Evolutionary conservation across 2,113 vertebrate genomes (phyloP), one percentile per base, ranked within the genome.

Genomic region (Oryzias celebensis): DNA sequence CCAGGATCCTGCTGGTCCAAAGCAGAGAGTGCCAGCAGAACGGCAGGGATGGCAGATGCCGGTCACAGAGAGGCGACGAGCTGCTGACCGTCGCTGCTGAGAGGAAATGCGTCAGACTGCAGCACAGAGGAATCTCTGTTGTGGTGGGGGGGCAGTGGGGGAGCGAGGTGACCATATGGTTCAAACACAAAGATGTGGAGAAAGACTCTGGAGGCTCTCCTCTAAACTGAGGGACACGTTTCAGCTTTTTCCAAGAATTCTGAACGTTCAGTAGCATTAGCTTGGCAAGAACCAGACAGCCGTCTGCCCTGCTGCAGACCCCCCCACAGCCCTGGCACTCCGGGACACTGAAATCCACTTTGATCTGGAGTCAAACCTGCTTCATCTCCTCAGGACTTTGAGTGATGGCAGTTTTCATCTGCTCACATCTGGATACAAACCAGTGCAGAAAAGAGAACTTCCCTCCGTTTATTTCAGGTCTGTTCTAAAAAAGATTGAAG

Each of bases 41-140:
- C 14, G 70, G 65, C 49, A 24, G 59, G 66, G 74, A 72, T 78
- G 77, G 70, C 89, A 91, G 89, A 84, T 90, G 88, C 83, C 76
- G 68, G 70, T 54, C 58, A 4, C 36, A 61, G 75, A 69, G 62
- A 56, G 65, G 64, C 60, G 61, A 58, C 47, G 53, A 52, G 72
- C 45, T 78, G 46, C 62, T 51, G 71, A 81, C 73, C 65, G 77
- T 68, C 73, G 73, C 75, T 71, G 87, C 75, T 75, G 65, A 81
- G 77, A 68, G 62, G 49, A 55, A 57, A 54, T 65, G 77, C 73
- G 55, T 78, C 80, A 73, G 67, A 58, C 63, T 10, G 68, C 62
- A 73, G 78, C 73, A 76, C 65, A 75, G 65, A 84, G 77, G 80
- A 87, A 82, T 88, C 70, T 89, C 77, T 78, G 80, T 24, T 46